Percentiles rank a stretch among this genome's conserved stretches.
phyloP scores from a whole-genome alignment of 2,888 invertebrate genomes.

The Drosophila fulvimacula region DNA sequence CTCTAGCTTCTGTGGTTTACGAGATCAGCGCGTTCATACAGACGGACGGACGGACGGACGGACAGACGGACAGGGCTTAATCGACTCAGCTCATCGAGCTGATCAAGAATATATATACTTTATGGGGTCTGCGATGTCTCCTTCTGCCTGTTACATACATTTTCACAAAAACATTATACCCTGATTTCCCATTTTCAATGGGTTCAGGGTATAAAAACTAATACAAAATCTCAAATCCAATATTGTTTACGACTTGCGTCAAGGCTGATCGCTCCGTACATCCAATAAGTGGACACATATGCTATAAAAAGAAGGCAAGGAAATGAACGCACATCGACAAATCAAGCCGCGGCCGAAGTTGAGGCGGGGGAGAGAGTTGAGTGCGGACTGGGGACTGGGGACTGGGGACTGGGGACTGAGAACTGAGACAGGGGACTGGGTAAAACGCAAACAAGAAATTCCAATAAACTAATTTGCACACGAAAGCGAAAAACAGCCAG shows the following conservation, averaged over 20 bases:
- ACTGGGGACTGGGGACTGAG: not conserved
- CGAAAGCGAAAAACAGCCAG: slow-evolving; percentile 58
- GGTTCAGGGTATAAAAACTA: no score
- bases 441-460: slow-evolving; percentile 75
- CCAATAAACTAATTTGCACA: slow-evolving; percentile 83
- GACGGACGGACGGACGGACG: no score
- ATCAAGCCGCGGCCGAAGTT: slow-evolving; percentile 1
- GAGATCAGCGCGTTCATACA: no score
- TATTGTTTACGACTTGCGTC: slow-evolving; percentile 12
- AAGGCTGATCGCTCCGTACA: slow-evolving; percentile 8
- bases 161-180: no score
- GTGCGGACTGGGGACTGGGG: slow-evolving; percentile 2
- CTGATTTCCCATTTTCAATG: no score
- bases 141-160: no score
- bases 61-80: no score
- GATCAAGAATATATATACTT: no score
- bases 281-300: slow-evolving; percentile 59
- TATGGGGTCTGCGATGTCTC: no score
- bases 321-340: slow-evolving; percentile 27
- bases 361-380: not conserved
- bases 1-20: no score
- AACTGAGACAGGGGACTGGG: slow-evolving; percentile 3
- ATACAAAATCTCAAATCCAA: slow-evolving; percentile 21
- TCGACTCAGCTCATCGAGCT: no score
- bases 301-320: slow-evolving; percentile 39